These are phyloP conservation scores for Caenorhabditis angaria DNA, from an alignment of 2,888 invertebrate species.

Conservation along the genomic window DNA sequence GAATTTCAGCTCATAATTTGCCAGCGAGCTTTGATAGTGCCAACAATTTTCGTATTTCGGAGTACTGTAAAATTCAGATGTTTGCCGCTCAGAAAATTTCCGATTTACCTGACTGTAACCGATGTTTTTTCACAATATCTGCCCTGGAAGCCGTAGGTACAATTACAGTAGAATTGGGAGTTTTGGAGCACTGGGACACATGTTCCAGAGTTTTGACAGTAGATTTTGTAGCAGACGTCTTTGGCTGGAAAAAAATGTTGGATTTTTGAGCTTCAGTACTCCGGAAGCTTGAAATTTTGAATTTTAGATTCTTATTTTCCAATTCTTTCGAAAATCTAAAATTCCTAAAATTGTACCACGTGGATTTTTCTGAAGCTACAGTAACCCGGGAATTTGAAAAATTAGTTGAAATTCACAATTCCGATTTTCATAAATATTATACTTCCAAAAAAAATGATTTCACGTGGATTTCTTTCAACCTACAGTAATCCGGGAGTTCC, in stretches of 20 bases:
- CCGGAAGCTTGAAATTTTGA: too few relatives aligned
- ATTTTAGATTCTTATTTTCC: too few relatives aligned
- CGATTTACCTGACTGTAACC: not conserved
- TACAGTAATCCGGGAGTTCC: too few relatives aligned
- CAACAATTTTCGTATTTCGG: slow-evolving; percentile 12
- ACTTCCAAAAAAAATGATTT: too few relatives aligned
- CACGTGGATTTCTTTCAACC: too few relatives aligned
- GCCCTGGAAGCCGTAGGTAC: not conserved
- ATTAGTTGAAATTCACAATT: too few relatives aligned
- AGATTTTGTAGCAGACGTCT: slow-evolving; percentile 11
- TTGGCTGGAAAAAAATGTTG: slow-evolving; percentile 10
- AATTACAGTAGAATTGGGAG: slow-evolving; percentile 6
- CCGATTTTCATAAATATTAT: too few relatives aligned
- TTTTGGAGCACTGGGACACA: slow-evolving; percentile 18
- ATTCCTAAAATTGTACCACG: too few relatives aligned
- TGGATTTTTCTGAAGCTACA: too few relatives aligned
- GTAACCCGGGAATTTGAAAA: too few relatives aligned
- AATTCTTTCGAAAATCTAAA: too few relatives aligned
- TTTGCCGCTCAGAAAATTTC: too few relatives aligned
- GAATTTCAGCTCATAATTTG: slow-evolving; percentile 14
- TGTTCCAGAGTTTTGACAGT: slow-evolving; percentile 20
- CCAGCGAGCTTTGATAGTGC: slow-evolving; percentile 10
- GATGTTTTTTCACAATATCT: not conserved
- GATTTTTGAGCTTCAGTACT: not conserved
- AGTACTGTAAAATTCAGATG: slow-evolving; percentile 13